Base-by-base conservation (phyloP, 1,140 invertebrate species). In the Oreohelix idahoensis region DNA sequence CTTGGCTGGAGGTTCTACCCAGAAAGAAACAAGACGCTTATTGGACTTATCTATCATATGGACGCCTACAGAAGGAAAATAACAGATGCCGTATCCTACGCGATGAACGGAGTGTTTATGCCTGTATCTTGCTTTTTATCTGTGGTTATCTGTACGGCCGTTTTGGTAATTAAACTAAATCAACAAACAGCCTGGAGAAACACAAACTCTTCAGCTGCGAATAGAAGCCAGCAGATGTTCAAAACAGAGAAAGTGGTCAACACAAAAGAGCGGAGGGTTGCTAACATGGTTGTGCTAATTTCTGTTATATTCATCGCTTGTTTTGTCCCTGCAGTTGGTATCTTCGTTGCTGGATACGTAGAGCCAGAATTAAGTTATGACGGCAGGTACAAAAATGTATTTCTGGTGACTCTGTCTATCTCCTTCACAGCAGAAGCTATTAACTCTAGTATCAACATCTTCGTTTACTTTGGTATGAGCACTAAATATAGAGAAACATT, bases 141-240 rank as follows among this genome's bases (percentile, higher is more conserved):
- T 2, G 75, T 77, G 13, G 32, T 77, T 53, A 45, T 77, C 13
- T 51, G 29, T 15, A 77, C 75, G 1, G 32, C 35, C 2, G 26
- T 77, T 53, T 29, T 77, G 1, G 75, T 53, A 26, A 32, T 32
- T 32, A 53, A 45, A 51, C 32, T 77, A 32, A 77, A 77, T 8
- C 75, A 53, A 32, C 29, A 77, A 32, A 13, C 75, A 29, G 75
- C 36, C 5, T 77, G 75, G 75, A 49, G 75, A 53, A 53, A 32
- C 13, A 13, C n/a, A 17, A 45, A 32, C 35, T 29, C 45, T 45
- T 29, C 42, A 23, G 13, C 15, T 32, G 23, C 2, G 2, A 51
- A 29, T 29, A 5, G 15, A n/a, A n/a, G 8, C 1, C 2, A 32
- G 15, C 4, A 17, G 1, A 45, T 11, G 11, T 4, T 26, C 23